These are phyloP conservation scores for Drosophila picticornis DNA, from an alignment of 2,888 invertebrate species.

Conservation along the genomic window DNA sequence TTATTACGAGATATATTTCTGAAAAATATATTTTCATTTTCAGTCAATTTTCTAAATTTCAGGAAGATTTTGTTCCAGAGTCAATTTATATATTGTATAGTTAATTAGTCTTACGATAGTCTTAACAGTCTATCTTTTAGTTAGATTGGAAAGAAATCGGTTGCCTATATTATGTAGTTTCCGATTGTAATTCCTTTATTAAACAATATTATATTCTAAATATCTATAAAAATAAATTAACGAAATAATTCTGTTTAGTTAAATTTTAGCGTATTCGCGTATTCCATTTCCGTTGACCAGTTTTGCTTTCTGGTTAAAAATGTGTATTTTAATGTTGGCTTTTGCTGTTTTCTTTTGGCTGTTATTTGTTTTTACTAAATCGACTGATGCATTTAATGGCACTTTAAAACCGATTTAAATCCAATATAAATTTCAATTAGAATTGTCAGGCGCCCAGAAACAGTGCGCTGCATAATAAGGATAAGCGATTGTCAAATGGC, in stretches of 20 bases:
- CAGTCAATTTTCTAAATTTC: not conserved
- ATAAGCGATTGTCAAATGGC: constrained; percentile 27
- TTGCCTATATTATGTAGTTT: not conserved
- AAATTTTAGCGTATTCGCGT: too few relatives aligned
- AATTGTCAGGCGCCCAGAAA: constrained; percentile 2
- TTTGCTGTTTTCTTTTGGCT: not conserved
- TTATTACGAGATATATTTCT: not conserved
- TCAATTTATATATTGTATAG: not conserved
- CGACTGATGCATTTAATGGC: constrained; percentile 6
- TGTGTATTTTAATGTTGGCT: not conserved
- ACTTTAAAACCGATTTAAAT: not conserved
- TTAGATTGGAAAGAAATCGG: not conserved
- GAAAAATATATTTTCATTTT: not conserved
- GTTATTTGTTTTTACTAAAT: not conserved
- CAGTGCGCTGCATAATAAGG: constrained; percentile 19
- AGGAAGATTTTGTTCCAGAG: not conserved
- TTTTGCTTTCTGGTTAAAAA: not conserved
- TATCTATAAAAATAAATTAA: not conserved
- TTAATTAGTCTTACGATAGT: fast-evolving
- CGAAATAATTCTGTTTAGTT: not conserved
- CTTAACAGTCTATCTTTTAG: not conserved
- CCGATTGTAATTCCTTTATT: too few relatives aligned
- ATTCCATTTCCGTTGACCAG: not conserved
- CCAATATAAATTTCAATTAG: constrained; percentile 38
- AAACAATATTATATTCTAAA: not conserved